Conservation (phyloP, 1,140 invertebrate genomes). For the Limonius californicus region DNA sequence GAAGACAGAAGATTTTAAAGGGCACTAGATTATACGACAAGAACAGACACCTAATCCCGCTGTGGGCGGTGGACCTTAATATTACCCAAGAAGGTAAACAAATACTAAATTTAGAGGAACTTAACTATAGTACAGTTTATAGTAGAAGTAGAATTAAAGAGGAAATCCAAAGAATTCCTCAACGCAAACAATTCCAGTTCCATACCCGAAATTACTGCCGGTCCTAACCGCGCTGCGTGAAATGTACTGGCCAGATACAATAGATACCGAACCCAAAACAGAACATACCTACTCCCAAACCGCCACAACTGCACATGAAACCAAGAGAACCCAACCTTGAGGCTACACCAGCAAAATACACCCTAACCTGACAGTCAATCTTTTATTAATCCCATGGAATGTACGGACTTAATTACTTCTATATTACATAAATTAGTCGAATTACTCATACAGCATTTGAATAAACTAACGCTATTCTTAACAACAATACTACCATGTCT, state of each 20-base stretch:
- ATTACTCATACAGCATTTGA: neutral
- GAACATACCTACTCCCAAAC: neutral
- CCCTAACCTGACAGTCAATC: no score
- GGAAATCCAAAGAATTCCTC: no score
- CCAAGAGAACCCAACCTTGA: neutral
- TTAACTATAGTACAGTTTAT: neutral
- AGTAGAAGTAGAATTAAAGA: no score
- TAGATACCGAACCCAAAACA: no score
- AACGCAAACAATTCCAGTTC: no score
- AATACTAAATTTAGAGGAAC: neutral
- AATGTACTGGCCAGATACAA: slow-evolving; percentile 15
- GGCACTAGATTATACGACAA: neutral
- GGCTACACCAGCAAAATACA: neutral
- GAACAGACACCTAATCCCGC: neutral
- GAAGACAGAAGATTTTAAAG: no score
- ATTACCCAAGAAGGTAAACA: neutral
- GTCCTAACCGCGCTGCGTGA: slow-evolving; percentile 3
- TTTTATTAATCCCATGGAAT: no score
- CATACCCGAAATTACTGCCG: neutral
- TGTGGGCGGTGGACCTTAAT: neutral
- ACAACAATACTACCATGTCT: neutral
- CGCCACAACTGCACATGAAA: neutral
- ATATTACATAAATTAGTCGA: neutral
- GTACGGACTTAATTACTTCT: neutral
- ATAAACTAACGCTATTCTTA: neutral